Percentiles rank a stretch among this genome's conserved stretches.
phyloP scores from a whole-genome alignment of 2,888 invertebrate species.

The Lymantria dispar region DNA sequence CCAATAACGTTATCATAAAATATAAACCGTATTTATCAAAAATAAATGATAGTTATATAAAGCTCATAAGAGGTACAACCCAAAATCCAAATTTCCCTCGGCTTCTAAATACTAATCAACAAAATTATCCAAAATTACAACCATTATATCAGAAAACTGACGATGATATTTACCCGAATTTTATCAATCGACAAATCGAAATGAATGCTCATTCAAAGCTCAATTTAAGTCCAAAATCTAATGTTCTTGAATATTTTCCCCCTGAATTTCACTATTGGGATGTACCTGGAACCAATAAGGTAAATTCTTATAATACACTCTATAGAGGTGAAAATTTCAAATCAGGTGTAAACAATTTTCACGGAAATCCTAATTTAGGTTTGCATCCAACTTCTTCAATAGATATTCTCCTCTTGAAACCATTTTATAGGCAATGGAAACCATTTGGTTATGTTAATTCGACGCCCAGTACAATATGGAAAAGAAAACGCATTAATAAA shows the following conservation, averaged over 20 bases:
- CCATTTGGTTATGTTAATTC: background rate
- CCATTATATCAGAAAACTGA: background rate
- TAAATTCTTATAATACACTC: too few relatives aligned
- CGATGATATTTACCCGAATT: background rate
- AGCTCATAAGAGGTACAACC: background rate
- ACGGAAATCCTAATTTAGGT: too few relatives aligned
- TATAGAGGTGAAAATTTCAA: too few relatives aligned
- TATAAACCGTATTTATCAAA: background rate
- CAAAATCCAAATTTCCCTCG: background rate
- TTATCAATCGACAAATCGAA: background rate
- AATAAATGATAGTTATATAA: background rate
- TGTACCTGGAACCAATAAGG: too few relatives aligned
- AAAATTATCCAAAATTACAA: background rate
- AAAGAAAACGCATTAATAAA: background rate
- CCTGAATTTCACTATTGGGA: too few relatives aligned
- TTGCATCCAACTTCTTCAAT: too few relatives aligned
- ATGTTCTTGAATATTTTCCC: too few relatives aligned
- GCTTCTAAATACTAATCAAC: background rate
- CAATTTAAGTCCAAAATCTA: too few relatives aligned
- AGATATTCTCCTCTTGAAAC: too few relatives aligned
- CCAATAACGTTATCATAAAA: background rate
- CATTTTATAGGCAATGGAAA: background rate
- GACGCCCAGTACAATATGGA: background rate
- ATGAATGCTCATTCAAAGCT: too few relatives aligned
- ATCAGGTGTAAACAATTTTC: too few relatives aligned